Conservation (phyloP, 2,888 invertebrate genomes). For the Tetragonula carbonaria region DNA sequence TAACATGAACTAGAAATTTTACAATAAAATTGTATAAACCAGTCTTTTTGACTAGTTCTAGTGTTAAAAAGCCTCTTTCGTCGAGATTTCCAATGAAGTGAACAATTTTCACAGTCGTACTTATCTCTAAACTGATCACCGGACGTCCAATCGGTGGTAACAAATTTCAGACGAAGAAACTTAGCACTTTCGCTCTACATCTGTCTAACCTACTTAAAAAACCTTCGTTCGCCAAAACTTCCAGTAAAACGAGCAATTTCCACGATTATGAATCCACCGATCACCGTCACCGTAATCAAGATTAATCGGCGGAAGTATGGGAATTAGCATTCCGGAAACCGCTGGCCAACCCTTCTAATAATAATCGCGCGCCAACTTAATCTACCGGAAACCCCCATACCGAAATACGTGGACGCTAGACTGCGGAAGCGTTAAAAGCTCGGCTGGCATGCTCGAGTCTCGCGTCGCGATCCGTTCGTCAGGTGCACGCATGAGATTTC, state of each 20-base stretch:
- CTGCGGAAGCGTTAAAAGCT: conserved; percentile 71
- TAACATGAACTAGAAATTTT: too few relatives aligned
- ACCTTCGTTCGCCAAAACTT: not conserved
- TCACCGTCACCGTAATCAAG: not conserved
- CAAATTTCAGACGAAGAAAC: too few relatives aligned
- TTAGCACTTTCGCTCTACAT: too few relatives aligned
- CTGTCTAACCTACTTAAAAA: not conserved
- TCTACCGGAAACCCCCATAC: conserved; percentile 73
- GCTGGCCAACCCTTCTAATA: conserved; percentile 53
- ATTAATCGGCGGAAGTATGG: not conserved
- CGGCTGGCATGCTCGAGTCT: conserved; percentile 22
- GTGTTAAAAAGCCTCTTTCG: too few relatives aligned
- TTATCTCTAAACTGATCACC: too few relatives aligned
- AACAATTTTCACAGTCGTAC: too few relatives aligned
- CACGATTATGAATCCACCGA: not conserved
- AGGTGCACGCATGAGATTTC: conserved; percentile 6
- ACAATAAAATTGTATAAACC: too few relatives aligned
- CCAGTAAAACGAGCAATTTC: not conserved
- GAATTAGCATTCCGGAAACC: conserved; percentile 44
- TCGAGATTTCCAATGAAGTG: too few relatives aligned
- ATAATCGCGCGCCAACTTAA: conserved; percentile 59
- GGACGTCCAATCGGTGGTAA: too few relatives aligned
- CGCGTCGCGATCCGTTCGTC: conserved; percentile 15
- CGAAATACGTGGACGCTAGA: conserved; percentile 66
- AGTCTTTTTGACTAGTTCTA: too few relatives aligned